phyloP scores from a whole-genome alignment of 2,113 vertebrate species.

The Corythornis vintsioides region DNA sequence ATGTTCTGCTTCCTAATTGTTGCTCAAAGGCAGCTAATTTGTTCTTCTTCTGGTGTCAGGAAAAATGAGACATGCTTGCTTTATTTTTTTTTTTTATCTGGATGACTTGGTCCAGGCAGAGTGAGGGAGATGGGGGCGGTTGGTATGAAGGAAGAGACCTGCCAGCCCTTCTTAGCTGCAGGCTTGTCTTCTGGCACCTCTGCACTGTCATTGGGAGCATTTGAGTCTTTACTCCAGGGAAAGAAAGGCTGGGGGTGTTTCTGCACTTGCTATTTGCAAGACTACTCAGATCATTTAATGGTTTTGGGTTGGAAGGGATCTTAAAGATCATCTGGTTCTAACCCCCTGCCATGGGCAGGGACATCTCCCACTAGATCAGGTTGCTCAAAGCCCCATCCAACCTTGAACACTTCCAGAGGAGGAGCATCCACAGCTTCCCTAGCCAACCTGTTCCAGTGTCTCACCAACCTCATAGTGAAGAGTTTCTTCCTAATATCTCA shows the following conservation, averaged over 20 bases:
- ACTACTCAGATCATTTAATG: background rate
- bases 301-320: background rate
- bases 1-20: slow-evolving; percentile 40
- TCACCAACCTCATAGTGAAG: background rate
- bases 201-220: rapidly evolving
- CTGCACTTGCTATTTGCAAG: background rate
- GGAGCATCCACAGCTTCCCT: background rate
- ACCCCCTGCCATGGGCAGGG: background rate
- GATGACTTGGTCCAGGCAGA: background rate
- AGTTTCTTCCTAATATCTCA: background rate
- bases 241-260: background rate
- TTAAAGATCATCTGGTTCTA: background rate
- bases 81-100: slow-evolving; percentile 5
- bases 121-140: rapidly evolving
- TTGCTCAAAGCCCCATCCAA: background rate
- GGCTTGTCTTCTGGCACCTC: background rate
- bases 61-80: background rate
- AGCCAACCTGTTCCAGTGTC: background rate
- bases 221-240: background rate
- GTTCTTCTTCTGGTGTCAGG: background rate
- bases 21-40: slow-evolving; percentile 46
- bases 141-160: background rate
- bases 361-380: background rate
- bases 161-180: background rate
- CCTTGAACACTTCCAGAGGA: background rate